Evolutionary conservation across 2,797 vertebrate genomes (phyloP).

Genomic region (Allochrocebus solatus): DNA sequence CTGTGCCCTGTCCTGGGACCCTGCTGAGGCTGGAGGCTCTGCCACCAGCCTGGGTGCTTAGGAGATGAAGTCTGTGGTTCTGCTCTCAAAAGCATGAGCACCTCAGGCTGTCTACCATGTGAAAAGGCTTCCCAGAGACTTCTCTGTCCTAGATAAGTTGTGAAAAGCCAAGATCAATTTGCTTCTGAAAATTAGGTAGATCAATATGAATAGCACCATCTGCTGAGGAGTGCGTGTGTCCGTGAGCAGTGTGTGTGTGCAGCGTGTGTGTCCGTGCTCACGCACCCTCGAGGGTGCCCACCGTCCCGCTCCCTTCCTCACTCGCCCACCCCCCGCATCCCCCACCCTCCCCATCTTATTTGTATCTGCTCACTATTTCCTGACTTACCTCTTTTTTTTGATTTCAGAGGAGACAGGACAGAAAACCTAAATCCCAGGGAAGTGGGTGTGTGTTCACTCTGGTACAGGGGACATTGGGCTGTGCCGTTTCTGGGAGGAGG

Average conservation of each 20-base stretch:
- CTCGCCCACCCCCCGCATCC: accelerated
- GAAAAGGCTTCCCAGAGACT: not conserved
- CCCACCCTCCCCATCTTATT: accelerated
- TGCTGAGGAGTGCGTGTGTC: accelerated
- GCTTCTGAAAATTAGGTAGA: conserved; percentile 57
- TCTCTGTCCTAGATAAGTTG: conserved; percentile 43
- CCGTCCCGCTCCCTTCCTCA: not conserved
- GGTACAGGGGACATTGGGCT: not conserved
- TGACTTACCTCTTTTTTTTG: not conserved
- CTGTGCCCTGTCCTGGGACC: not conserved
- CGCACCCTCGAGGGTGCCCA: accelerated
- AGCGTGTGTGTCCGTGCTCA: accelerated
- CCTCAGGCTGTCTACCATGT: not conserved
- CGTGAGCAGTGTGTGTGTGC: accelerated
- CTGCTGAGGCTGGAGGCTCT: not conserved
- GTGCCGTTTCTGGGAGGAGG: not conserved
- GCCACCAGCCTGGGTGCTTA: not conserved
- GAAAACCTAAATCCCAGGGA: not conserved
- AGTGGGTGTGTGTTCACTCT: not conserved
- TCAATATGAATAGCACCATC: not conserved
- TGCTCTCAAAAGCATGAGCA: accelerated
- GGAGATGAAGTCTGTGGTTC: accelerated
- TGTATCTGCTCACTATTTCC: not conserved
- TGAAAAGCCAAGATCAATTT: conserved; percentile 62
- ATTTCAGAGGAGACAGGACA: not conserved